Base-by-base conservation (phyloP, 92 coral and sea anemone species). In the Porites evermanni region DNA sequence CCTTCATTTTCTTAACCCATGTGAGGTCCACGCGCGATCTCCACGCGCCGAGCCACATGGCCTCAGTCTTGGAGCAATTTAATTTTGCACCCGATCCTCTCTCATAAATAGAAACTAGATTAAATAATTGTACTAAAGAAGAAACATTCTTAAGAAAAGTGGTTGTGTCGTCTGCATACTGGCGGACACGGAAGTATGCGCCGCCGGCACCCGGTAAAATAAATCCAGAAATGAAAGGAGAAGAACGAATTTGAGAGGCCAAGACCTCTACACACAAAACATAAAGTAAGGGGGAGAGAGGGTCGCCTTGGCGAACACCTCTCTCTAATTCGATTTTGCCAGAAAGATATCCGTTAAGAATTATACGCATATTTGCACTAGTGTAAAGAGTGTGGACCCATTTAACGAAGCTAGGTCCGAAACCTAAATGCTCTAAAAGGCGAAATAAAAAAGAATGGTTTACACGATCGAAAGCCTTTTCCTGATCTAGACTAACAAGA, bases 381-480 rank as follows among this genome's bases (percentile, higher is more conserved):
- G 4, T 85, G 66, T 2, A 84, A 18, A 7, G 53, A 20, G 77
- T 51, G 29, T 3, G 0, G 1, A 72, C 21, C 86, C 79, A 81
- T 0, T 8, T 9, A 44, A 20, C 6, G 7, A 81, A 81, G 9
- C 64, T 47, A 4, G 80, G 58, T 6, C 88, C 88, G 18, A 84
- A 84, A 1, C 77, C 68, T 38, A 84, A 70, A 8, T 23, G 18
- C 0, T 29, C 9, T 3, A 73, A 52, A 1, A 74, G 44, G 2
- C 56, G 21, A 0, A 12, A 14, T 9, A 84, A 9, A 56, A 84
- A 84, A 2, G 61, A 8, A 70, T 83, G 67, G 12, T 84, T 72
- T 0, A 87, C 91, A 2, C 79, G 23, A 73, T 87, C 87, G 4
- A 87, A 87, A 51, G 91, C 91, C 32, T 87, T 86, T 72, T 86